Percentiles rank a stretch among this genome's conserved stretches.
Evolutionary conservation across 2,113 vertebrate species (phyloP).

Genomic region (Zingel zingel): DNA sequence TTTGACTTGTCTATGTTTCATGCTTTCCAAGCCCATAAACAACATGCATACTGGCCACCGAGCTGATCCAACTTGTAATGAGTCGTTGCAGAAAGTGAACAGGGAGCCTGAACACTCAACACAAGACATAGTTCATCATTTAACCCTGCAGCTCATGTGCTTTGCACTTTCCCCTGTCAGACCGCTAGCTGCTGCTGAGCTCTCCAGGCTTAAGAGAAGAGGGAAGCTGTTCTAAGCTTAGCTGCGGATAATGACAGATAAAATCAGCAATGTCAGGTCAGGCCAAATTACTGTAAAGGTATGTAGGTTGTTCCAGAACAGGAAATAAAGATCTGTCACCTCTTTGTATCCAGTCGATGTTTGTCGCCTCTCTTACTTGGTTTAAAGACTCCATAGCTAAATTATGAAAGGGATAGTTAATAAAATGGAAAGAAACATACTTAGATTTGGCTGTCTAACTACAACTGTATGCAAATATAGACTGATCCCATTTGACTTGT

Average conservation of each 20-base stretch:
- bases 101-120: background rate
- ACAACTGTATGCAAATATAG: background rate
- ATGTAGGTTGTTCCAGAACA: conserved; percentile 14
- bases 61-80: background rate
- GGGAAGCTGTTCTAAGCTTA: conserved; percentile 57
- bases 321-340: background rate
- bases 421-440: background rate
- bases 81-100: conserved; percentile 6
- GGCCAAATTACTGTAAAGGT: conserved; percentile 29
- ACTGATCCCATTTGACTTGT: background rate
- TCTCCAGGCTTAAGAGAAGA: conserved; percentile 44
- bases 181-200: conserved; percentile 30
- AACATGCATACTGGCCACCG: background rate
- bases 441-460: background rate
- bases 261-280: conserved; percentile 46
- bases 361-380: background rate
- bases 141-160: conserved; percentile 44
- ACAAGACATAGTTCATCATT: conserved; percentile 20
- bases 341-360: conserved; percentile 6
- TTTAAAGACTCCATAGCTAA: background rate
- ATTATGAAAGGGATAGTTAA: background rate
- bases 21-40: background rate
- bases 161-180: conserved; percentile 29
- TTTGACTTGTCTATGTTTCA: background rate
- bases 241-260: conserved; percentile 56